Base-by-base conservation (phyloP, 2,888 invertebrate genomes). In the Plebejus anna region DNA sequence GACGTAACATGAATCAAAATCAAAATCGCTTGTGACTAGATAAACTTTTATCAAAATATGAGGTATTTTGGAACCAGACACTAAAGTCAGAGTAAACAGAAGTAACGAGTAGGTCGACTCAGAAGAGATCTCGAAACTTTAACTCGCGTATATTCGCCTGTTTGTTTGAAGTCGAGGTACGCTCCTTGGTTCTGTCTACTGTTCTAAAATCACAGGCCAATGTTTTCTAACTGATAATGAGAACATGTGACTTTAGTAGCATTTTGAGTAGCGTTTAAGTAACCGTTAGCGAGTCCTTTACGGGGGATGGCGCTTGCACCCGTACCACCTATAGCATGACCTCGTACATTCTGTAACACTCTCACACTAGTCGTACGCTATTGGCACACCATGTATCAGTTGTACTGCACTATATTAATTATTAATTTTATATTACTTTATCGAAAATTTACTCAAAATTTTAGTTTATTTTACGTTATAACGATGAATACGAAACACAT, bases 301-400 rank as follows among this genome's bases (percentile, higher is more conserved):
- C 89, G 89, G 86, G 88, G 85, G 87, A 87, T 82, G 81, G 80
- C 82, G 89, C 90, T 92, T 91, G 92, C 93, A 93, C 92, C 89
- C 90, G 92, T 92, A 89, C 91, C 90, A 89, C 91, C 89, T 88
- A 85, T 84, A 89, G 92, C 92, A 92, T 92, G 92, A 89, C 89
- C 81, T 82, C 83, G 79, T 81, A 84, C 81, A 80, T 86, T 87
- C 83, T 80, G 79, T 80, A 87, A 84, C 84, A 84, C 57, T 83
- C 79, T 82, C 82, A 84, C 83, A 83, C 80, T 81, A 81, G 81
- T 66, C 66, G 61, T 79, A 82, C 83, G 82, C 81, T 80, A 79
- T 79, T 78, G 81, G 82, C 83, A 84, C 82, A 82, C 81, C 82
- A 82, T 81, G 78, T 80, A 80, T 79, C 77, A 78, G 78, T 76